These are phyloP conservation scores for Malurus cyaneus DNA, from an alignment of 2,113 vertebrate genomes.

Conservation along the genomic window DNA sequence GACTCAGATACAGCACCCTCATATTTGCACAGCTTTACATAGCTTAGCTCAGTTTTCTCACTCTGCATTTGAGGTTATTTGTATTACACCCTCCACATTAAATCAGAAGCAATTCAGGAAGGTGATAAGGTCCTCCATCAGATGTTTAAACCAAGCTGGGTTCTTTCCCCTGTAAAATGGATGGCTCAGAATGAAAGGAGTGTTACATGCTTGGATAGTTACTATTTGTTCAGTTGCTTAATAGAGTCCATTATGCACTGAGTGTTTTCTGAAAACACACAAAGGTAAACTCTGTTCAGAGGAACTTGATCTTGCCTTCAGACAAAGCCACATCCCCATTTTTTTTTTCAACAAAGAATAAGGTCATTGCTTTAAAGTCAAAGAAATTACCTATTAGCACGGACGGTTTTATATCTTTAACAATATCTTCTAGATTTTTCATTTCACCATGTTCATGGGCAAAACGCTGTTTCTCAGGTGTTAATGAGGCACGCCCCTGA, in stretches of 20 bases:
- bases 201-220: neutral
- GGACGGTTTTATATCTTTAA: constrained; percentile 87
- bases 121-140: neutral
- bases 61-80: neutral
- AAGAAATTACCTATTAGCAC: constrained; percentile 88
- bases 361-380: neutral
- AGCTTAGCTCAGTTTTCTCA: neutral
- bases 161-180: neutral
- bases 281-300: constrained; percentile 36
- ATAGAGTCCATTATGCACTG: constrained; percentile 6
- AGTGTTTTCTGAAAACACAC: constrained; percentile 31
- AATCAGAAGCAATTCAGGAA: neutral
- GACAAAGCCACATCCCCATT: neutral
- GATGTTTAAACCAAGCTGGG: neutral
- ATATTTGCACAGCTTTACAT: neutral
- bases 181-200: neutral
- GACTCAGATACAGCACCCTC: neutral
- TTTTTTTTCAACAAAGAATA: neutral
- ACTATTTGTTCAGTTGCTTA: constrained; percentile 10
- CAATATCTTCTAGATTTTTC: constrained; percentile 85
- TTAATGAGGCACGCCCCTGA: constrained; percentile 88
- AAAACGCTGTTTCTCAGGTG: constrained; percentile 87
- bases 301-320: constrained; percentile 17
- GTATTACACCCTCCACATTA: neutral
- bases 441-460: constrained; percentile 89